phyloP scores from a whole-genome alignment of 2,797 vertebrate genomes.

The Molossus molossus region DNA sequence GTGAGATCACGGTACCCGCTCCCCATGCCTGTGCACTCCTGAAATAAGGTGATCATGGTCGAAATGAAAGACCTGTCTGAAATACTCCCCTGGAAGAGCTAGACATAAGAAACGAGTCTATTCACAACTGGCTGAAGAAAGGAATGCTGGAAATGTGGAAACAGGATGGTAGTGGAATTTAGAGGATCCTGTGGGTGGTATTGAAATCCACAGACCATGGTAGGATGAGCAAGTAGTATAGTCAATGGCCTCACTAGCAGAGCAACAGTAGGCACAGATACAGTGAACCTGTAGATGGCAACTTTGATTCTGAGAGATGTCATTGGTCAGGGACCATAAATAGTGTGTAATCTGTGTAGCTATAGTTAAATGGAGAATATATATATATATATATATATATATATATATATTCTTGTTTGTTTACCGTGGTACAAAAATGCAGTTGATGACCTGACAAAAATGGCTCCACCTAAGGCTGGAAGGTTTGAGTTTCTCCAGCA shows the following conservation, averaged over 20 bases:
- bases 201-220: background rate
- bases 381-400: too few relatives aligned
- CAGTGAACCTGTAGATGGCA: accelerated
- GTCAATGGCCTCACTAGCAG: background rate
- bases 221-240: background rate
- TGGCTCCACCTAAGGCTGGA: slow-evolving; percentile 82
- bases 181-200: accelerated
- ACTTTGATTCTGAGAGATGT: background rate
- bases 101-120: background rate
- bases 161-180: background rate
- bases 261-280: background rate
- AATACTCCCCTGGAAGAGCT: background rate
- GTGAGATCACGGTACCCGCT: background rate
- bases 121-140: background rate
- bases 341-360: background rate
- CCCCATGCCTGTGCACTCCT: background rate
- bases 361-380: slow-evolving; percentile 57
- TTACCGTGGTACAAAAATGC: slow-evolving; percentile 90
- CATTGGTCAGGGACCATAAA: background rate
- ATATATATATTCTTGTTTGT: slow-evolving; percentile 61
- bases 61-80: background rate
- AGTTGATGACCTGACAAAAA: slow-evolving; percentile 89
- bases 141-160: background rate
- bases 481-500: slow-evolving; percentile 62
- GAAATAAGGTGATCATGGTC: background rate